These are phyloP conservation scores for Chaetorhynchus papuensis DNA, from an alignment of 2,113 vertebrate species.

Conservation along the genomic window DNA sequence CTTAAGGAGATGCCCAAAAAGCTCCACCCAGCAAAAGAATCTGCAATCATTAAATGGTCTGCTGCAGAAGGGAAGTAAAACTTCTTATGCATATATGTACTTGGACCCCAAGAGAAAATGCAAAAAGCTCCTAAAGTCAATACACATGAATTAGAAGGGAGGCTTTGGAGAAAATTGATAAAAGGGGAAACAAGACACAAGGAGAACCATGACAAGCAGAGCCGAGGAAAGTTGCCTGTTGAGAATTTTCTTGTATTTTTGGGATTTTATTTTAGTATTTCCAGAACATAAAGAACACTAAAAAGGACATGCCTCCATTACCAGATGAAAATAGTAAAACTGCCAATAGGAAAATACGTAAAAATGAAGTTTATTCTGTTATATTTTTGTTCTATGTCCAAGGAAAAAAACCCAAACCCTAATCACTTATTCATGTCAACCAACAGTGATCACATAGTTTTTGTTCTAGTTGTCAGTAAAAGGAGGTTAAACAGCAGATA, in stretches of 20 bases:
- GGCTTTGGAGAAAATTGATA: not conserved
- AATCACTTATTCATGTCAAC: not conserved
- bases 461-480: not conserved
- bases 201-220: not conserved
- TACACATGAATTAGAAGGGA: not conserved
- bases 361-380: not conserved
- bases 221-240: not conserved
- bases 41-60: not conserved
- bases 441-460: not conserved
- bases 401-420: not conserved
- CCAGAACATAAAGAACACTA: not conserved
- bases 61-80: not conserved
- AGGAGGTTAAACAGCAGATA: not conserved
- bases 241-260: not conserved
- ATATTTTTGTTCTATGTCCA: not conserved
- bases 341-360: not conserved
- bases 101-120: not conserved
- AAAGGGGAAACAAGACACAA: not conserved
- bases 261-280: slow-evolving; percentile 6
- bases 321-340: not conserved
- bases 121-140: not conserved
- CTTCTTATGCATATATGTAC: not conserved
- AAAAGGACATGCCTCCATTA: not conserved
- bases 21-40: slow-evolving; percentile 15
- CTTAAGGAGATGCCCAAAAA: not conserved